Percentiles rank a stretch among this genome's conserved stretches.
Conservation (phyloP, 2,797 vertebrate genomes). For the Leptatherina wallacei region DNA sequence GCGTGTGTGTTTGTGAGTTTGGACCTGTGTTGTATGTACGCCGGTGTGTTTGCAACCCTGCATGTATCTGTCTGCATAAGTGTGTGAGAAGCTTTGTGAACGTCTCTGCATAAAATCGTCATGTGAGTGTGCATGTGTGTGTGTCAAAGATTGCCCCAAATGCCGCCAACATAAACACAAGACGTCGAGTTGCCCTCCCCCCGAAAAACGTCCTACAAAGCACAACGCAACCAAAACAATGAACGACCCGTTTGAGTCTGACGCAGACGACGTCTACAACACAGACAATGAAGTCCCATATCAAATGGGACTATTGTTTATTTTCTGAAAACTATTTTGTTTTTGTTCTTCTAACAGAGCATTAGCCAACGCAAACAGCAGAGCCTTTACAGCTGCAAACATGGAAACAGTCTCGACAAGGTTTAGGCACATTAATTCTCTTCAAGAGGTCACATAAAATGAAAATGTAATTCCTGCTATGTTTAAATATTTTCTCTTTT, state of each 20-base stretch:
- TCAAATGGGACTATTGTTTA: conserved; percentile 70
- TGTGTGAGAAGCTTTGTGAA: conserved; percentile 64
- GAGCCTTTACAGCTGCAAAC: conserved; percentile 34
- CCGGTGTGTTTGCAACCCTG: conserved; percentile 43
- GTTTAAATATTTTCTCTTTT: background rate
- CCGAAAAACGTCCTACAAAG: conserved; percentile 78
- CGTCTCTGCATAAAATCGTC: conserved; percentile 49
- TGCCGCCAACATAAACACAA: conserved; percentile 68
- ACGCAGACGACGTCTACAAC: conserved; percentile 71
- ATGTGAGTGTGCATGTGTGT: conserved; percentile 38
- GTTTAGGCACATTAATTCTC: conserved; percentile 21
- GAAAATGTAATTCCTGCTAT: conserved; percentile 16
- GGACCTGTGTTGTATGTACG: conserved; percentile 30
- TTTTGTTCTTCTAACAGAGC: conserved; percentile 63
- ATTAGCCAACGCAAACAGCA: conserved; percentile 52
- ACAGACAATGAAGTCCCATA: conserved; percentile 60
- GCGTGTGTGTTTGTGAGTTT: conserved; percentile 49
- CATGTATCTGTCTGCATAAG: conserved; percentile 51
- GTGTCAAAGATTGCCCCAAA: conserved; percentile 77
- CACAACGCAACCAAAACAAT: conserved; percentile 76
- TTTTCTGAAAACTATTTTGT: conserved; percentile 58
- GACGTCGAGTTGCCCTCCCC: conserved; percentile 73
- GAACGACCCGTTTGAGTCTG: conserved; percentile 51
- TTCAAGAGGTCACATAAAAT: background rate
- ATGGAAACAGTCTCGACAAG: conserved; percentile 1